phyloP scores from a whole-genome alignment of 2,888 invertebrate genomes.

The Drosophila seclusa region DNA sequence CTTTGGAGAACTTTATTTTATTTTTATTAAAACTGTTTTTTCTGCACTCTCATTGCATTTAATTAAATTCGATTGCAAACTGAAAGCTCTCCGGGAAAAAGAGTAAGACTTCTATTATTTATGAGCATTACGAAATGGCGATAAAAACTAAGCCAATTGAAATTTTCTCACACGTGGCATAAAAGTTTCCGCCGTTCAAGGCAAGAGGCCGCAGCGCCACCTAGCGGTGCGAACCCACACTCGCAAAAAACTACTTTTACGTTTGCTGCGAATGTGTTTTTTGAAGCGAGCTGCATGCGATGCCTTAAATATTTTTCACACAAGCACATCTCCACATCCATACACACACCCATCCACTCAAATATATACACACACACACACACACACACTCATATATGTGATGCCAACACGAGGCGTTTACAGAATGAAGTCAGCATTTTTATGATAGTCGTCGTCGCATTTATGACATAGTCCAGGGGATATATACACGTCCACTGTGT shows the following conservation, averaged over 20 bases:
- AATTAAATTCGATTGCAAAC: conserved; percentile 47
- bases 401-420: conserved; percentile 57
- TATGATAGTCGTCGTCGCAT: conserved; percentile 69
- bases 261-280: conserved; percentile 24
- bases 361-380: not conserved
- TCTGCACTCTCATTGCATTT: conserved; percentile 32
- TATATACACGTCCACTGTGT: conserved; percentile 47
- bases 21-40: conserved; percentile 5
- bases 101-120: conserved; percentile 49
- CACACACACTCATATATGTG: conserved; percentile 1
- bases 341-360: not conserved
- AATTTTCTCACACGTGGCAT: conserved; percentile 64
- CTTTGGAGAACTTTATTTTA: conserved; percentile 9
- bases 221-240: conserved; percentile 32
- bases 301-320: conserved; percentile 54
- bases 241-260: conserved; percentile 45
- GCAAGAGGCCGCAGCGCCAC: conserved; percentile 45
- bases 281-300: conserved; percentile 39
- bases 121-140: conserved; percentile 27
- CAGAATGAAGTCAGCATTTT: conserved; percentile 74
- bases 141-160: conserved; percentile 67
- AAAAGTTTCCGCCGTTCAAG: conserved; percentile 41
- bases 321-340: conserved; percentile 2
- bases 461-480: conserved; percentile 64
- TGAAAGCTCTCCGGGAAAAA: not conserved